Percentiles rank a stretch among this genome's conserved stretches.
Evolutionary conservation across 1,140 invertebrate genomes (phyloP).

Genomic region (Ips nitidus): DNA sequence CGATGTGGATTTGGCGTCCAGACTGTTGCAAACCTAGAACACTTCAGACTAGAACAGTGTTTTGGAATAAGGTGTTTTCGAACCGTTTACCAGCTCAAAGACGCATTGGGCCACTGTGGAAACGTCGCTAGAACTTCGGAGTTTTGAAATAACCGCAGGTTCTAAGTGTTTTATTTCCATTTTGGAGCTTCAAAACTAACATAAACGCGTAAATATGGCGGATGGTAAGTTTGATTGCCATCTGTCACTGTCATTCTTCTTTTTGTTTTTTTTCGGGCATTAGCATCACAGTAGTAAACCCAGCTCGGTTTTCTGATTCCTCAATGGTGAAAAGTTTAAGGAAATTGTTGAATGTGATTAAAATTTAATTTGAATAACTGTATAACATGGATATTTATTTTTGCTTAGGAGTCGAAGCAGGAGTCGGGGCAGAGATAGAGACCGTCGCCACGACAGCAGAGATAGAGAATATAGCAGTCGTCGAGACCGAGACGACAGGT

Average conservation of each 20-base stretch:
- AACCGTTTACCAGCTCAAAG: conserved; percentile 43
- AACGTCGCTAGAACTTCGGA: conserved; percentile 40
- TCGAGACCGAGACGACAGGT: conserved; percentile 38
- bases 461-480: conserved; percentile 38
- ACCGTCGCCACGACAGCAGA: conserved; percentile 39
- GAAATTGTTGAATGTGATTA: not conserved
- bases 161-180: conserved; percentile 40
- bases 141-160: conserved; percentile 37
- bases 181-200: not conserved
- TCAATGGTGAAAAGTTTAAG: no score
- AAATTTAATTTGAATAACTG: not conserved
- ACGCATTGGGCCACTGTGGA: conserved; percentile 44
- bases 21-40: conserved; percentile 61
- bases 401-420: conserved; percentile 47
- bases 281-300: not conserved
- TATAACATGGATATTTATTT: not conserved
- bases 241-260: no score
- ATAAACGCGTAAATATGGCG: no score
- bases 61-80: not conserved
- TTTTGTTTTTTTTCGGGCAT: not conserved
- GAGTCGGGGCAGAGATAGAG: conserved; percentile 43
- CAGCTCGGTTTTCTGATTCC: not conserved
- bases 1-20: conserved; percentile 64
- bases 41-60: not conserved
- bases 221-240: no score